Percentiles rank a stretch among this genome's conserved stretches.
Conservation (phyloP, 23 tunicate species). For the Botrylloides violaceus region DNA sequence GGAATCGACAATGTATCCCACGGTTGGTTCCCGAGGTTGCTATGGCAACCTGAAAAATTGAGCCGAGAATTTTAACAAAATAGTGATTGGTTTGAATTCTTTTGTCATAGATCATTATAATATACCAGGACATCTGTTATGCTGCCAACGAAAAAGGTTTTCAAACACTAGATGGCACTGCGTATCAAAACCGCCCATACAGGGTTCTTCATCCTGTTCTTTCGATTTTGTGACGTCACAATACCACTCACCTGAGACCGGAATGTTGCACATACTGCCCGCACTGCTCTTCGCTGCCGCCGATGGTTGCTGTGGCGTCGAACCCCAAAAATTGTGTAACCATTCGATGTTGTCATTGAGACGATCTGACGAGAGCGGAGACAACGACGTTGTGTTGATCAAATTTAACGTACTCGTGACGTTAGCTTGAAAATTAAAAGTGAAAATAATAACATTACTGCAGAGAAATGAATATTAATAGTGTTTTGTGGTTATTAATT, state of each 20-base stretch:
- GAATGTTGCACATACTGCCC: conserved; percentile 75
- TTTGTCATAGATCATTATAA: no score
- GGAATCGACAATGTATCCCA: conserved; percentile 92
- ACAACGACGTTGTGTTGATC: conserved; percentile 75
- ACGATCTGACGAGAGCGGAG: conserved; percentile 41
- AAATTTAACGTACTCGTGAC: conserved; percentile 68
- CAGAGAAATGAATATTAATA: no score
- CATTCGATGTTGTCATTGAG: conserved; percentile 18
- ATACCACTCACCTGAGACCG: conserved; percentile 11
- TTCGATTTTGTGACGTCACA: no score
- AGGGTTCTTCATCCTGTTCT: no score
- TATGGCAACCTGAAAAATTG: conserved; percentile 7
- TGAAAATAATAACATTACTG: no score
- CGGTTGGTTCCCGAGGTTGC: neutral
- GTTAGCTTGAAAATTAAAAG: conserved; percentile 37
- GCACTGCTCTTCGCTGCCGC: conserved; percentile 68
- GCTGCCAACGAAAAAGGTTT: no score
- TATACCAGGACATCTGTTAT: no score
- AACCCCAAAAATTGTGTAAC: conserved; percentile 11
- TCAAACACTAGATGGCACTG: no score
- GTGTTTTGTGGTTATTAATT: no score
- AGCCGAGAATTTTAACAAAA: no score
- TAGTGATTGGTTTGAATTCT: no score
- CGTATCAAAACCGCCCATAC: no score
- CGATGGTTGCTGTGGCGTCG: conserved; percentile 6